Percentiles rank a stretch among this genome's conserved stretches.
These are phyloP conservation scores for Seriola dumerili DNA, from an alignment of 2,113 vertebrate species.

Conservation along the genomic window DNA sequence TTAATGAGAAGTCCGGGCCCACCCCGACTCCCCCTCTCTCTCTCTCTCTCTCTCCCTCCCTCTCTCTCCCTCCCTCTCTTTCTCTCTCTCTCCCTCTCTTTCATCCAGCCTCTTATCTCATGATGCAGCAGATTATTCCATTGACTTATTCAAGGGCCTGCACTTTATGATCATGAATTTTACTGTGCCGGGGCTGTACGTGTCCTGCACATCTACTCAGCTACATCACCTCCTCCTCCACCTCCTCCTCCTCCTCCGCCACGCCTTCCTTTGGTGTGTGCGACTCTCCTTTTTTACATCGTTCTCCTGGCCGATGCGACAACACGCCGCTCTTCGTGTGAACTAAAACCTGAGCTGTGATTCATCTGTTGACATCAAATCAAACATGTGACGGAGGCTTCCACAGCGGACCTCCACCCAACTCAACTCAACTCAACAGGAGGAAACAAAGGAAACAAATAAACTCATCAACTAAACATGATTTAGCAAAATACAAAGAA, in stretches of 20 bases:
- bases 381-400: no score
- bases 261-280: background rate
- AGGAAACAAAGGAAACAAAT: no score
- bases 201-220: constrained; percentile 56
- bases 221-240: constrained; percentile 17
- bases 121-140: constrained; percentile 77
- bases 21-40: background rate
- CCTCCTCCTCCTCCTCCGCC: background rate
- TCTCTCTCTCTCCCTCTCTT: background rate
- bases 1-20: constrained; percentile 79
- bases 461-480: no score
- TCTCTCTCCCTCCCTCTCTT: background rate
- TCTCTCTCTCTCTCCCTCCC: background rate
- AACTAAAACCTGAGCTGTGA: background rate
- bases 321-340: background rate
- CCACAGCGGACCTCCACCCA: no score
- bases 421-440: no score
- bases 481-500: no score
- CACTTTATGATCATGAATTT: constrained; percentile 77
- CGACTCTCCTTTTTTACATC: background rate
- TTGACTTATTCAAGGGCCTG: constrained; percentile 76
- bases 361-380: background rate
- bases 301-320: background rate
- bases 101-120: constrained; percentile 71
- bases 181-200: constrained; percentile 55